phyloP scores from a whole-genome alignment of 2,113 vertebrate genomes.

The Engystomops pustulosus region DNA sequence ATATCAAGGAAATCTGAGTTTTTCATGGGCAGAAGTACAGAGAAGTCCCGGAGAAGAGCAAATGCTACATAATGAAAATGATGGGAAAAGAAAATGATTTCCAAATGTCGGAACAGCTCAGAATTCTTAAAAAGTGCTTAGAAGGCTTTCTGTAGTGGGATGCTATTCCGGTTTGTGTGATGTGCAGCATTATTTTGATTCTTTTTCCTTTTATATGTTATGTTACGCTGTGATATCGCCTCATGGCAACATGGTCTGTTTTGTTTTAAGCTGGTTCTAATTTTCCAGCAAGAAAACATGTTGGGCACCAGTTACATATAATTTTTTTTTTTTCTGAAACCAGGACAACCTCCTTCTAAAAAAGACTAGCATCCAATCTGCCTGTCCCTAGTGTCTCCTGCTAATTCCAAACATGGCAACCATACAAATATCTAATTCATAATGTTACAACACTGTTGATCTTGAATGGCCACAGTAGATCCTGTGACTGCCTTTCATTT shows the following conservation, averaged over 20 bases:
- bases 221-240: not conserved
- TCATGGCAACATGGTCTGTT: not conserved
- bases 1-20: not conserved
- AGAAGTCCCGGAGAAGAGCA: not conserved
- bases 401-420: no score
- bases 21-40: not conserved
- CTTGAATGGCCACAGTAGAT: no score
- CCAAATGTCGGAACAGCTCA: not conserved
- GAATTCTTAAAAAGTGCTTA: not conserved
- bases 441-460: no score
- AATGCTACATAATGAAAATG: slow-evolving; percentile 15
- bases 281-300: not conserved
- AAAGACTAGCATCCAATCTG: no score
- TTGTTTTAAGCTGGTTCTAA: not conserved
- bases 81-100: not conserved
- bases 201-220: not conserved
- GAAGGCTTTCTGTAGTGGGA: not conserved
- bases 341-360: no score
- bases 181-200: slow-evolving; percentile 14
- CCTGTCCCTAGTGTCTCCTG: no score
- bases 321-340: no score
- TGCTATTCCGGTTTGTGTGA: not conserved
- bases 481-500: no score
- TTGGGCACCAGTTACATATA: no score
- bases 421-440: no score